Evolutionary conservation across 2,113 vertebrate genomes (phyloP).

Genomic region (Python bivittatus): DNA sequence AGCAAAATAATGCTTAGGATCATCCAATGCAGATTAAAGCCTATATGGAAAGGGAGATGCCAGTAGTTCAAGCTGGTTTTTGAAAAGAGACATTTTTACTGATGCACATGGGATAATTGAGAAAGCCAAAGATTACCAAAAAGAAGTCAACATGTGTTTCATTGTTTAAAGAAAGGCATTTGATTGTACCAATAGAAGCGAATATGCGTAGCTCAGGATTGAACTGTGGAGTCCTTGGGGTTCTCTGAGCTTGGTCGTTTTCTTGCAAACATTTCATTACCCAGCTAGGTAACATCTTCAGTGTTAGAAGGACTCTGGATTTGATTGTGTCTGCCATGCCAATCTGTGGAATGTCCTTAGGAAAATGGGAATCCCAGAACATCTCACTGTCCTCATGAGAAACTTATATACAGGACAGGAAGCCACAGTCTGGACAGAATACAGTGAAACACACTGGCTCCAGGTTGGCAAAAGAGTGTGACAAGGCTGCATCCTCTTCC

Average conservation of each 20-base stretch:
- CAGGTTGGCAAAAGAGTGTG: too few relatives aligned
- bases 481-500: too few relatives aligned
- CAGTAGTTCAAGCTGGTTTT: background rate
- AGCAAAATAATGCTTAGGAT: background rate
- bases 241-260: too few relatives aligned
- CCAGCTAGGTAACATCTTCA: too few relatives aligned
- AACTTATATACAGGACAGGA: background rate
- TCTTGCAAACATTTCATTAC: too few relatives aligned
- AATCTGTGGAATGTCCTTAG: background rate
- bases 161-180: background rate
- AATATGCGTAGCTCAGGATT: too few relatives aligned
- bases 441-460: background rate
- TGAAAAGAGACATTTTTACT: background rate
- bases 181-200: too few relatives aligned
- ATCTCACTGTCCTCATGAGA: background rate
- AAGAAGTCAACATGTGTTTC: background rate
- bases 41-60: background rate
- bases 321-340: background rate
- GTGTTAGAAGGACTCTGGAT: too few relatives aligned
- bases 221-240: too few relatives aligned
- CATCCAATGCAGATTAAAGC: too few relatives aligned
- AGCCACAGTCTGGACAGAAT: background rate
- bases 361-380: too few relatives aligned
- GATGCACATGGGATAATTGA: background rate
- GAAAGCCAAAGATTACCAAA: background rate